Evolutionary conservation across 2,888 invertebrate genomes (phyloP), one percentile per base, ranked within the genome.

Genomic region (Proisotoma minuta): DNA sequence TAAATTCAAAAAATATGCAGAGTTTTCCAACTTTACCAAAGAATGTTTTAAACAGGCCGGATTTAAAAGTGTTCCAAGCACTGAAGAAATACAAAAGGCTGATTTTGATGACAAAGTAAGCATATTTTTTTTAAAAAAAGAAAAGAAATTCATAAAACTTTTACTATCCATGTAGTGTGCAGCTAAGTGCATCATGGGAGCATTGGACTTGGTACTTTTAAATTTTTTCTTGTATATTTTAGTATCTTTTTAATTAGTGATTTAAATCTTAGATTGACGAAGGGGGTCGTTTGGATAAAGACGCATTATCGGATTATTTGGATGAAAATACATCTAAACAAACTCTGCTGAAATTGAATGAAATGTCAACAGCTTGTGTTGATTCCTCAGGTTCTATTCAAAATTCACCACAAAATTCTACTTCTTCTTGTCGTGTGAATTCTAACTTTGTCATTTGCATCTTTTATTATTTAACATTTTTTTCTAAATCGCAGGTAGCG

Each of bases 141-240:
- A 12, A 29, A 40, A 54, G 23, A 18, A 54, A 4, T n/a, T 18
- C 5, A 5, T 5, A 43, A 43, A 5, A 5, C 5, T 43, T 18
- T 43, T 50, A 23, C 26, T 4, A 20, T 51, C 8, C 12, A 53
- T 62, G 8, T 47, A 71, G 70, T 68, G 71, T 47, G 27, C 64
- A 1, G 62, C 60, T 18, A 70, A 67, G 54, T 72, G 71, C 48
- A 53, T 70, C 10, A 15, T 72, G 49, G 57, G 52, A 10, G 54
- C 61, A 20, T 49, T 70, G 20, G 68, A 72, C 40, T n/a, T 68
- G 65, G 69, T 71, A 63, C 65, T 53, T 34, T n/a, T n/a, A n/a
- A n/a, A n/a, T n/a, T n/a, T 47, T 12, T 20, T 26, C n/a, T 61
- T 10, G 29, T 28, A 43, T 10, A 29, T 40, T 53, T 39, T 18